Evolutionary conservation across 2,113 vertebrate genomes (phyloP), one percentile per base, ranked within the genome.

Genomic region (Platichthys stellatus): DNA sequence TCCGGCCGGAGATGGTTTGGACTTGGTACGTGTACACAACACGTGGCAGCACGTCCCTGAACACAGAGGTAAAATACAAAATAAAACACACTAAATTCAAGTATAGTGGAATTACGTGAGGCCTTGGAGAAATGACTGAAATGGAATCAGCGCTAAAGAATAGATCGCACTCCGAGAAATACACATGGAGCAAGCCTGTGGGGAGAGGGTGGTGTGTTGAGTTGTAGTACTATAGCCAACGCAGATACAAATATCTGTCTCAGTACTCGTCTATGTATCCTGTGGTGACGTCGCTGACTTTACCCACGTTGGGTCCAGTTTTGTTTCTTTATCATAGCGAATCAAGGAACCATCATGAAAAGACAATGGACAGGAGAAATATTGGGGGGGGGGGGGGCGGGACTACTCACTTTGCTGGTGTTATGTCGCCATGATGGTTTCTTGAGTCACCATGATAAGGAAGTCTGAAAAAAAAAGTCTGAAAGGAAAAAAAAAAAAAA

Each of bases 11-110:
- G 78, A 97, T 84, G 7, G 95, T 84, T 51, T 96, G 82, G 63
- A 99, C 94, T 87, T 94, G 93, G 89, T 99, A 99, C 0, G 93
- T 96, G 90, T 98, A 98, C 0, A 86, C 59, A 56, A 80, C 90
- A 53, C 95, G 91, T 4, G 87, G 85, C 20, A 78, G 84, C 38
- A 99, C 89, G 47, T 97, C 96, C 86, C 98, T 99, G 63, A n/a
- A n/a, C 21, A 84, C 11, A 31, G 69, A 17, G 83, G 31, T 24
- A 81, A 3, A 47, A 35, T 31, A 12, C 78, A 49, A 67, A 35
- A 63, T 35, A 5, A 58, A 4, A 31, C 28, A 31, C 28, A 31
- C 31, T 31, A 31, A 69, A 43, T 66, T 21, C 14, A 23, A 0
- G 9, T 26, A 58, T 45, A 72, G 47, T 15, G 47, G 47, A 51